A percentile compares a stretch with the other conserved stretches of the same genome.
Conservation (phyloP, 2,797 vertebrate species). For the Pipistrellus kuhlii region DNA sequence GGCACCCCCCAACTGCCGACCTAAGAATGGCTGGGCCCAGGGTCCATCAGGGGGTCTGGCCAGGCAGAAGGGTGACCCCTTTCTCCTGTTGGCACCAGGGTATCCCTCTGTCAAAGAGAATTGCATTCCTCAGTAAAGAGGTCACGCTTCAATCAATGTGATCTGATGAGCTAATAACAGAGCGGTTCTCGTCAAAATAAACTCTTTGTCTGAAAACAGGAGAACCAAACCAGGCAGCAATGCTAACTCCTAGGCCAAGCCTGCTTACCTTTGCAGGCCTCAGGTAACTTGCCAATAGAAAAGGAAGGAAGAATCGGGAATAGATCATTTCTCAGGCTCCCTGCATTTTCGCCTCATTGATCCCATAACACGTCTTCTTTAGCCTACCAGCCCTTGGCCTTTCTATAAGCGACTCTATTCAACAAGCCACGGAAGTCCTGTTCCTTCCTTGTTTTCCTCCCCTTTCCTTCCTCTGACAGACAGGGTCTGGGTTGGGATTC, state of each 20-base stretch:
- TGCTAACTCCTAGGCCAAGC: background rate
- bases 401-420: background rate
- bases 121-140: conserved; percentile 27
- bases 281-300: background rate
- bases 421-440: background rate
- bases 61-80: background rate
- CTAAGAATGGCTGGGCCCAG: background rate
- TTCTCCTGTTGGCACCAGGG: background rate
- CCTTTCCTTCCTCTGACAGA: background rate
- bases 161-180: background rate
- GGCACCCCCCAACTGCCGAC: background rate
- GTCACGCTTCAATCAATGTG: background rate
- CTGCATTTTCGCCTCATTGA: background rate
- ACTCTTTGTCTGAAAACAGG: background rate
- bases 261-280: background rate
- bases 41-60: background rate
- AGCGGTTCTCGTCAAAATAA: background rate
- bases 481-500: background rate
- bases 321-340: background rate
- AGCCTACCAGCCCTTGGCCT: background rate
- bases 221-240: background rate
- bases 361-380: background rate
- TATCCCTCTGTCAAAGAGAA: background rate
- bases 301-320: background rate
- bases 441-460: background rate